phyloP scores from a whole-genome alignment of 2,113 vertebrate genomes.

The Oenanthe melanoleuca region DNA sequence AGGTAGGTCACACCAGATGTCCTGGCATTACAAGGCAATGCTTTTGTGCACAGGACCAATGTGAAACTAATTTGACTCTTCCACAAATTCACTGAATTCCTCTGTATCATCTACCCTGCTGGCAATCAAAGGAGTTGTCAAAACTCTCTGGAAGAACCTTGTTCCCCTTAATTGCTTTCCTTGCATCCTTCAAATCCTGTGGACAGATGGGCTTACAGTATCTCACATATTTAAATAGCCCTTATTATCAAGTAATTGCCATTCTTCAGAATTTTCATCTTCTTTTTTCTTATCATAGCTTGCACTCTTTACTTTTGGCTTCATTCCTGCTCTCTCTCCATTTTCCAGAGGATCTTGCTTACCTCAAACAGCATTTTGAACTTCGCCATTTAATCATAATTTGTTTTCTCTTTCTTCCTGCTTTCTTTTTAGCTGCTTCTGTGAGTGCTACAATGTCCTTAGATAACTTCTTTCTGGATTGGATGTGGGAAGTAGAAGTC shows the following conservation, averaged over 20 bases:
- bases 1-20: not conserved
- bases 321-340: not conserved
- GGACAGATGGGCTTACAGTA: not conserved
- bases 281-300: slow-evolving; percentile 33
- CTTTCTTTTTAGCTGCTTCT: slow-evolving; percentile 18
- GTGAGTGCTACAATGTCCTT: slow-evolving; percentile 5
- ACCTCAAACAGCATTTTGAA: slow-evolving; percentile 50
- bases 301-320: slow-evolving; percentile 38
- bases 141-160: not conserved
- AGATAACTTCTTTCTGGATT: slow-evolving; percentile 30
- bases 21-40: not conserved
- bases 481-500: slow-evolving; percentile 28
- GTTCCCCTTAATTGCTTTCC: slow-evolving; percentile 5
- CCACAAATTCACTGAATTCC: not conserved
- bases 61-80: not conserved
- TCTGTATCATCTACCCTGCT: not conserved
- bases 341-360: slow-evolving; percentile 40
- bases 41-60: not conserved
- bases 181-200: not conserved
- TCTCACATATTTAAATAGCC: slow-evolving; percentile 16
- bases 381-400: not conserved
- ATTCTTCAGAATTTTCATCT: slow-evolving; percentile 23
- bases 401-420: slow-evolving; percentile 29
- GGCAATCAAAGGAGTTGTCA: slow-evolving; percentile 2
- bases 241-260: slow-evolving; percentile 35